Evolutionary conservation across 2,113 vertebrate species (phyloP), one percentile per base, ranked within the genome.

Genomic region (Sapayoa aenigma): DNA sequence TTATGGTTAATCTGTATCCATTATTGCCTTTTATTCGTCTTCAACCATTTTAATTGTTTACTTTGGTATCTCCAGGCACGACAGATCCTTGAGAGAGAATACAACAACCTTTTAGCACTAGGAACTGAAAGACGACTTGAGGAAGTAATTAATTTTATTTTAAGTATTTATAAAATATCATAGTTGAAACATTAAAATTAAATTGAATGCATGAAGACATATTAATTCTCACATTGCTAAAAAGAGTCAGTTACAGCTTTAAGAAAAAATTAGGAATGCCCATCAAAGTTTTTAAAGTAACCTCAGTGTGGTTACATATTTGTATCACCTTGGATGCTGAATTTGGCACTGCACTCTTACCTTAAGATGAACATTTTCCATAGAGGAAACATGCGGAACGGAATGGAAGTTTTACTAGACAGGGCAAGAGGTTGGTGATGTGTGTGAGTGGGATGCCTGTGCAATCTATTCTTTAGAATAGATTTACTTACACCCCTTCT

Each of bases 11-110:
- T 62, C 56, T 91, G 35, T 73, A 39, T 55, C 65, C 79, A 14
- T 71, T 85, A 31, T 50, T 88, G 87, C 89, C 53, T 92, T 78
- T 91, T 86, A 42, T 75, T 71, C 5, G 4, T 66, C 82, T 95
- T 92, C 41, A 74, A 71, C 23, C 66, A 74, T 87, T 75, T 81
- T 95, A 95, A 96, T 93, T 96, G 49, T 95, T 91, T 75, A 59
- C 94, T 97, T 97, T 98, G 93, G 60, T 97, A 69, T 98, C 76
- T 90, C 95, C 98, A 99, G 99, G 99, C 99, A 96, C 99, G 99
- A 95, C 99, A 99, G 98, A 99, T 99, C 97, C 98, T 99, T 90
- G 99, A 99, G 98, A 98, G 99, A 89, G 99, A 99, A 95, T 99
- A 99, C 98, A 99, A 99, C 96, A 99, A 99, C 96, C 98, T 99